Conservation (phyloP, 2,888 invertebrate genomes). For the Eurytoma californica region DNA sequence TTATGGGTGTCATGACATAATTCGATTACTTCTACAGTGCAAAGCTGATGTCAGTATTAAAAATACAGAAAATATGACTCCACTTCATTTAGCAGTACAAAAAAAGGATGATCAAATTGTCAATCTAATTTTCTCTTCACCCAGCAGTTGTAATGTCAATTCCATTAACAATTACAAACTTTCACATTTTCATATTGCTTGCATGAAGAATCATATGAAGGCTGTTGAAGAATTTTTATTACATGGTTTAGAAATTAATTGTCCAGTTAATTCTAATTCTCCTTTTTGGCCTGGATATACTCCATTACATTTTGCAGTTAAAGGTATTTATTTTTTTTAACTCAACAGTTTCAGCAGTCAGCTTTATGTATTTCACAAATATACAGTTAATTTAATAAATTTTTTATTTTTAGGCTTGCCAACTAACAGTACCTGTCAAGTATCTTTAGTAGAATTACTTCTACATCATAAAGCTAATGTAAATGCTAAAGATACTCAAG, state of each 20-base stretch:
- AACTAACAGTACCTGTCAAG: not conserved
- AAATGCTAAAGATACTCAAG: constrained; percentile 33
- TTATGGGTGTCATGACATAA: constrained; percentile 3
- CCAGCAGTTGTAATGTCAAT: constrained; percentile 16
- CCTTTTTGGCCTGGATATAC: constrained; percentile 43
- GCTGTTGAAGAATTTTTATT: constrained; percentile 43
- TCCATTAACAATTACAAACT: constrained; percentile 37
- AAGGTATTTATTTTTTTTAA: constrained; percentile 26
- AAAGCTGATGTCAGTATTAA: constrained; percentile 35
- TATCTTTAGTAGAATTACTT: constrained; percentile 35
- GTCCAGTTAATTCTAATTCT: constrained; percentile 15
- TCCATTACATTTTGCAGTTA: constrained; percentile 51
- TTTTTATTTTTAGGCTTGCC: constrained; percentile 37
- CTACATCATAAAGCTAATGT: constrained; percentile 41
- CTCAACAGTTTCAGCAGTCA: not conserved
- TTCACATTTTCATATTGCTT: constrained; percentile 54
- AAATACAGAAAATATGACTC: constrained; percentile 41
- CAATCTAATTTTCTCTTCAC: constrained; percentile 34
- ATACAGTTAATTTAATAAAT: not conserved
- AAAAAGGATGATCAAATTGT: constrained; percentile 23
- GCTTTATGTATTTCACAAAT: constrained; percentile 5
- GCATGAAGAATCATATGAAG: constrained; percentile 38
- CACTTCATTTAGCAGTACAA: constrained; percentile 46
- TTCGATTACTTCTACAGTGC: constrained; percentile 40
- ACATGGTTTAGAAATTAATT: constrained; percentile 33